Percentiles rank a stretch among this genome's conserved stretches.
Conservation (phyloP, 2,797 vertebrate genomes). For the Lepilemur ruficaudatus region DNA sequence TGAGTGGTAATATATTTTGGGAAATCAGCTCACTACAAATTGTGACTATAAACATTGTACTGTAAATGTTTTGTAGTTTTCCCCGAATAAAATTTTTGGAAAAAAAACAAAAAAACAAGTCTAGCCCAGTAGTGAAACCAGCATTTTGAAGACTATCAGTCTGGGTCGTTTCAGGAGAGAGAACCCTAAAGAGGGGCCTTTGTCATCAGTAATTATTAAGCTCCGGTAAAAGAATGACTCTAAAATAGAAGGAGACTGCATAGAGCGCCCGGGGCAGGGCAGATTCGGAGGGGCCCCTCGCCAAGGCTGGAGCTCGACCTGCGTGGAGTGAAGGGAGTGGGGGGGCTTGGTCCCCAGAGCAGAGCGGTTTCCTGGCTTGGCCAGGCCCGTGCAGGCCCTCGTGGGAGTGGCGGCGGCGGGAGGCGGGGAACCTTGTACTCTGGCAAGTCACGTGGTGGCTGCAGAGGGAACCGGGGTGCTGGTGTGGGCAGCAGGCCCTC, state of each 20-base stretch:
- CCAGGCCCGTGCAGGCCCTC: fast-evolving
- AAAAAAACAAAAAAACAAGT: neutral
- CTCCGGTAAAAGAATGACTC: fast-evolving
- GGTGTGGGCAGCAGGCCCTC: neutral
- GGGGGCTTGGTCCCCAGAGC: neutral
- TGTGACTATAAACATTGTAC: no score
- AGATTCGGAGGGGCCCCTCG: neutral
- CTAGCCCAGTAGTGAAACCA: neutral
- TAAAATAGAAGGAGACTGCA: fast-evolving
- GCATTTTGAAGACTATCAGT: neutral
- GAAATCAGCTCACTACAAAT: no score
- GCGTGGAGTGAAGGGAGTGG: neutral
- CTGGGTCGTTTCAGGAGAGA: neutral
- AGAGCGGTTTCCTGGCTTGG: neutral
- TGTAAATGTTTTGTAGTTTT: no score
- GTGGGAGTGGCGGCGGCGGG: neutral
- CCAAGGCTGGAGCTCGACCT: neutral
- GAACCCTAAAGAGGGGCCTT: fast-evolving
- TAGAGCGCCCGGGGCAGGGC: no score
- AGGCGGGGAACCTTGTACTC: fast-evolving
- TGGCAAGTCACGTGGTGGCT: neutral
- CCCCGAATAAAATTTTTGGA: no score
- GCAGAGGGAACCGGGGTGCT: neutral
- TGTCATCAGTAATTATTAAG: fast-evolving
- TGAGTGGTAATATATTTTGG: no score